Conservation (phyloP, 2,888 invertebrate genomes). For the Polietes domitor region DNA sequence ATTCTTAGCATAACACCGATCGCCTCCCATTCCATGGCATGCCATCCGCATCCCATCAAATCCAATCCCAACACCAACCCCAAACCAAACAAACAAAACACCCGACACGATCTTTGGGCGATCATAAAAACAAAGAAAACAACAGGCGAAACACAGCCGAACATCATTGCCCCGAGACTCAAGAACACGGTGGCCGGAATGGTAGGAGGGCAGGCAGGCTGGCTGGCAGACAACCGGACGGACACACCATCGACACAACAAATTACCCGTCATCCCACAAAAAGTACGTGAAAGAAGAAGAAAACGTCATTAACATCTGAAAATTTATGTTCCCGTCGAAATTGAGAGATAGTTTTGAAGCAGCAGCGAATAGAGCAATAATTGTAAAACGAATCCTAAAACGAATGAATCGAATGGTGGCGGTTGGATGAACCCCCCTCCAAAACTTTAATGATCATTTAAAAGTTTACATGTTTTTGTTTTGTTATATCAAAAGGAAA, state of each 20-base stretch:
- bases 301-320: slow-evolving; percentile 38
- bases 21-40: not conserved
- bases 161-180: not conserved
- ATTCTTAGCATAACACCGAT: not conserved
- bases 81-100: not conserved
- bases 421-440: not conserved
- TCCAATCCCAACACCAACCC: not conserved
- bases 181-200: not conserved
- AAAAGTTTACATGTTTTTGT: slow-evolving; percentile 55
- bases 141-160: not conserved
- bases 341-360: not conserved
- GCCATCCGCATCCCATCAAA: not conserved
- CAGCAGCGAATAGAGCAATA: not conserved
- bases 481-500: slow-evolving; percentile 68
- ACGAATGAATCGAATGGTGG: too few species aligned
- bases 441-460: slow-evolving; percentile 48
- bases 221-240: not conserved
- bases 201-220: not conserved
- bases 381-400: too few species aligned
- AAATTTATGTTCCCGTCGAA: slow-evolving; percentile 48
- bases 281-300: not conserved
- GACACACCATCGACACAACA: slow-evolving; percentile 5
- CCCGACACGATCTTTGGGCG: not conserved
- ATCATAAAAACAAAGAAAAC: not conserved
- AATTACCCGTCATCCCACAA: slow-evolving; percentile 24